Percentiles rank a stretch among this genome's conserved stretches.
Conservation (phyloP, 1,140 invertebrate species). For the Gryllus bimaculatus region DNA sequence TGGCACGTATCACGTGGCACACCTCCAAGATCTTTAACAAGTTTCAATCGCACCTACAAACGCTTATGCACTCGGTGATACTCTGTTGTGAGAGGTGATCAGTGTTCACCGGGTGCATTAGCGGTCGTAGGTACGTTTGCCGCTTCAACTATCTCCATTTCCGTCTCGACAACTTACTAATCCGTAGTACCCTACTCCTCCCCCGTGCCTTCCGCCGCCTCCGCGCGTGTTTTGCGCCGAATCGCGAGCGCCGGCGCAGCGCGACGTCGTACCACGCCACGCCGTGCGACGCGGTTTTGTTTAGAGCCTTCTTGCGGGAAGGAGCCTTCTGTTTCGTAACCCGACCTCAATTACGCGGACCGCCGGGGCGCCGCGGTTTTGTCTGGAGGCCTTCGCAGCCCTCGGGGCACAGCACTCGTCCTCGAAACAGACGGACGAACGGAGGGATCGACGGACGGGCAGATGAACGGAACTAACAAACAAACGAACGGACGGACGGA, state of each 20-base stretch:
- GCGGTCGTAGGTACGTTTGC: too few species aligned
- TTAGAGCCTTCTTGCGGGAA: not conserved
- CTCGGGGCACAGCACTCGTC: not conserved
- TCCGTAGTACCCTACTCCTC: not conserved
- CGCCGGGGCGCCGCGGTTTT: not conserved
- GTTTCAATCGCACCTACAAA: too few species aligned
- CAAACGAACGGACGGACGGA: too few species aligned
- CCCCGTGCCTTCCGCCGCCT: too few species aligned
- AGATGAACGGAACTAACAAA: too few species aligned
- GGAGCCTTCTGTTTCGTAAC: not conserved
- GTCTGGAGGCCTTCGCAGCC: not conserved
- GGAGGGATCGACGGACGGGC: not conserved
- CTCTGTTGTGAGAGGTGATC: too few species aligned
- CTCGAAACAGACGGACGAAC: not conserved
- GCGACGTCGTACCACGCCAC: not conserved
- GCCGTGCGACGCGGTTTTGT: not conserved
- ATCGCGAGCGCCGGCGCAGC: not conserved
- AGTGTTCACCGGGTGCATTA: too few species aligned
- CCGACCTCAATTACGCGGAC: not conserved
- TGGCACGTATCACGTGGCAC: too few species aligned
- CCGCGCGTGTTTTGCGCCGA: not conserved
- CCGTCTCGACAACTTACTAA: too few species aligned
- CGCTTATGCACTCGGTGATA: too few species aligned
- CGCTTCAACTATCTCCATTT: too few species aligned
- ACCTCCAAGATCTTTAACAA: too few species aligned